Percentiles rank a stretch among this genome's conserved stretches.
Conservation (phyloP, 1,140 invertebrate genomes). For the Diploscapter pachys region DNA sequence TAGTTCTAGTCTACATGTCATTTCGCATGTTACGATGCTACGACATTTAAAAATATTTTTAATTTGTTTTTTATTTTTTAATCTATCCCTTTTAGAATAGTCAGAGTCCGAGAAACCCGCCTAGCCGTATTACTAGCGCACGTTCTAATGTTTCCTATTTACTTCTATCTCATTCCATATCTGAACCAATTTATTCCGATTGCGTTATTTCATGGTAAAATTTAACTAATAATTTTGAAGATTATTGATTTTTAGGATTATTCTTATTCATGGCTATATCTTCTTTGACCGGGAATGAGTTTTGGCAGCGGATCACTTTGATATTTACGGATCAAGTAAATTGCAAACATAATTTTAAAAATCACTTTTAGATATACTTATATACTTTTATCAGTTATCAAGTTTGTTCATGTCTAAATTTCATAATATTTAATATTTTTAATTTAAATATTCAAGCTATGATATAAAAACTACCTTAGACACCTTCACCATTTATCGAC, state of each 20-base stretch:
- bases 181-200: constrained; percentile 60
- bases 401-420: too few species aligned
- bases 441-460: too few species aligned
- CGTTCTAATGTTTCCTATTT: constrained; percentile 61
- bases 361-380: constrained; percentile 17
- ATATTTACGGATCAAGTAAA: constrained; percentile 59
- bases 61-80: too few species aligned
- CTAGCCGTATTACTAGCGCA: constrained; percentile 61
- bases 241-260: constrained; percentile 29
- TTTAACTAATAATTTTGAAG: too few species aligned
- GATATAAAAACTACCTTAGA: too few species aligned
- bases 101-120: constrained; percentile 62
- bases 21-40: too few species aligned
- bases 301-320: constrained; percentile 61
- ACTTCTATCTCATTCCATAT: constrained; percentile 59
- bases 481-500: too few species aligned
- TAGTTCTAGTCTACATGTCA: too few species aligned
- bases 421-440: constrained; percentile 17
- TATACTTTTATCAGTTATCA: not conserved
- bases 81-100: constrained; percentile 52
- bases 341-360: too few species aligned
- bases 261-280: constrained; percentile 62
- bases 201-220: constrained; percentile 58
- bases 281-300: constrained; percentile 61
- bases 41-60: too few species aligned